phyloP scores from a whole-genome alignment of 2,113 vertebrate genomes.

The Carassius auratus region DNA sequence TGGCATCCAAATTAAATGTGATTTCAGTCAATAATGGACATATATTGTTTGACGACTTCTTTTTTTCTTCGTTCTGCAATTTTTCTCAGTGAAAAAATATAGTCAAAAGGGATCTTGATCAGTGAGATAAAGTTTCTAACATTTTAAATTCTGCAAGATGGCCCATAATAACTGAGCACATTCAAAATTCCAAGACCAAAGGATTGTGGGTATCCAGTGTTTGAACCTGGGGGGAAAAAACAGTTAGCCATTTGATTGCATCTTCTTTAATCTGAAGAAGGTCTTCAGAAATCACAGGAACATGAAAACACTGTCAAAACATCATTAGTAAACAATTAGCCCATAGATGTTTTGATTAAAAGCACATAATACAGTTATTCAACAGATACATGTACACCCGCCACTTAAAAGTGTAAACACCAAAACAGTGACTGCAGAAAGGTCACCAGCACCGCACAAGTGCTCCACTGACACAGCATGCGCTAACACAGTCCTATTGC shows the following conservation, averaged over 20 bases:
- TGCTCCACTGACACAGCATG: constrained; percentile 71
- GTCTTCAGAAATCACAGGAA: constrained; percentile 47
- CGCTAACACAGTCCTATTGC: constrained; percentile 65
- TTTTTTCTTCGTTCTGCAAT: not conserved
- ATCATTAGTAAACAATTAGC: constrained; percentile 13
- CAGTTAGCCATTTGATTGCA: constrained; percentile 52
- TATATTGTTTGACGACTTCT: not conserved
- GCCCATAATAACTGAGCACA: not conserved
- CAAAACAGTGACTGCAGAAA: constrained; percentile 64
- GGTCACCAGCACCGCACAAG: constrained; percentile 66
- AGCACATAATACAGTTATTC: constrained; percentile 48
- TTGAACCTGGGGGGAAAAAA: constrained; percentile 56
- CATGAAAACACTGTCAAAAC: constrained; percentile 54
- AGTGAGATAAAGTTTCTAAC: not conserved
- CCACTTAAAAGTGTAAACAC: constrained; percentile 66
- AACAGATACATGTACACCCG: constrained; percentile 63
- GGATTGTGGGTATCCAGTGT: constrained; percentile 34
- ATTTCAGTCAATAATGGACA: not conserved
- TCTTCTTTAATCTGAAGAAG: constrained; percentile 52
- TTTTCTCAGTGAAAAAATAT: not conserved
- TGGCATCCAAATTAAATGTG: constrained; percentile 2
- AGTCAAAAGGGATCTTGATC: constrained; percentile 45
- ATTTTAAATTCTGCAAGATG: not conserved
- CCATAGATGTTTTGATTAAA: constrained; percentile 46
- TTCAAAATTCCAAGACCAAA: not conserved